phyloP scores from a whole-genome alignment of 2,888 invertebrate species.

The Ennomos quercinarius region DNA sequence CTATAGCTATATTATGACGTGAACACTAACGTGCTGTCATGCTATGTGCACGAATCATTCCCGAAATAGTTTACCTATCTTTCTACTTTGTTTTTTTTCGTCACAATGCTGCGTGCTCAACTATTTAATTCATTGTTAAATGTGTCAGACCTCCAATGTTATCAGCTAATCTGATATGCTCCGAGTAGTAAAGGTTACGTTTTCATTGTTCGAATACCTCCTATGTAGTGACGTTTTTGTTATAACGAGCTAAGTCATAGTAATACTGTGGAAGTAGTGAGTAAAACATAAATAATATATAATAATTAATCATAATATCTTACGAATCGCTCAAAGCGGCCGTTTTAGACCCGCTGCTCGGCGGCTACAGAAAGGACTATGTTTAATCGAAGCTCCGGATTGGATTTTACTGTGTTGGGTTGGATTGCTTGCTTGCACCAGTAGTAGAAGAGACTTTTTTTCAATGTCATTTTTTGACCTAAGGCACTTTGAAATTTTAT shows the following conservation, averaged over 20 bases:
- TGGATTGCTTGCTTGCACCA: not conserved
- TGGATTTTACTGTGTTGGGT: too few species aligned
- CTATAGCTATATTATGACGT: too few species aligned
- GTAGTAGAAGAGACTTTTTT: not conserved
- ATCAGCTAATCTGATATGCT: constrained; percentile 21
- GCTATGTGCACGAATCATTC: not conserved
- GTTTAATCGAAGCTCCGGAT: too few species aligned
- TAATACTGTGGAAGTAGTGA: too few species aligned
- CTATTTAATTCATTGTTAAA: constrained; percentile 6
- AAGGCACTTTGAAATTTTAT: too few species aligned
- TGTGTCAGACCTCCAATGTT: constrained; percentile 11
- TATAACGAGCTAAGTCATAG: constrained; percentile 3
- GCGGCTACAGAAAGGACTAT: too few species aligned
- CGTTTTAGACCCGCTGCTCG: too few species aligned
- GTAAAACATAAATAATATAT: too few species aligned
- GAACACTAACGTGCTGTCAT: too few species aligned
- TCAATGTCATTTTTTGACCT: too few species aligned
- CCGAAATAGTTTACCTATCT: constrained; percentile 1
- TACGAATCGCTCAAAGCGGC: too few species aligned
- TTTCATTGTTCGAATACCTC: constrained; percentile 5
- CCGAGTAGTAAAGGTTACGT: constrained; percentile 4
- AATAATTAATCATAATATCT: too few species aligned
- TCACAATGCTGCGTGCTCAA: constrained; percentile 8
- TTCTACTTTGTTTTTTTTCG: constrained; percentile 6
- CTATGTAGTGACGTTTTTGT: constrained; percentile 2